A percentile compares a stretch with the other conserved stretches of the same genome.
phyloP scores from a whole-genome alignment of 2,888 invertebrate species.

The Tetrapedia diversipes region DNA sequence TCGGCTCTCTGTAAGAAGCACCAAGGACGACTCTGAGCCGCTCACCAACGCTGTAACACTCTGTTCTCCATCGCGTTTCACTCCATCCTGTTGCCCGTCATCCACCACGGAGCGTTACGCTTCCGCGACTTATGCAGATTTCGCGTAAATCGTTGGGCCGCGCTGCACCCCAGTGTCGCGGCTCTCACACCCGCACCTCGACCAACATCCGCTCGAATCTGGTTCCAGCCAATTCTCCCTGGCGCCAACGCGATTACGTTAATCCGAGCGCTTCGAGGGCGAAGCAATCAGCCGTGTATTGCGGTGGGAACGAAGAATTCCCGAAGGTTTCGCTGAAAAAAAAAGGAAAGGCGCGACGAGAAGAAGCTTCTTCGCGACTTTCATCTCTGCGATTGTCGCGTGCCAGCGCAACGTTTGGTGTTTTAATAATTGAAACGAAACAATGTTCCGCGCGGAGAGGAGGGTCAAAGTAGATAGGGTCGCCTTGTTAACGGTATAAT shows the following conservation, averaged over 20 bases:
- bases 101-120: constrained; percentile 65
- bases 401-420: neutral
- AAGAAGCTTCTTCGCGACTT: neutral
- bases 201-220: constrained; percentile 35
- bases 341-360: neutral
- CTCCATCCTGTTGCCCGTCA: neutral
- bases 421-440: neutral
- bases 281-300: constrained; percentile 21
- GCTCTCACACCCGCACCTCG: constrained; percentile 45
- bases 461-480: neutral
- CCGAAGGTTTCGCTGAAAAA: neutral
- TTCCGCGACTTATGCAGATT: constrained; percentile 74
- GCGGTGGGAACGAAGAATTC: neutral
- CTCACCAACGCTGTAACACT: constrained; percentile 61
- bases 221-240: constrained; percentile 49
- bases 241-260: constrained; percentile 56
- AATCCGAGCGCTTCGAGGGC: constrained; percentile 32
- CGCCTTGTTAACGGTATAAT: constrained; percentile 9
- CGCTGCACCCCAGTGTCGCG: constrained; percentile 56
- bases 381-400: neutral
- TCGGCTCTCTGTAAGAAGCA: constrained; percentile 61
- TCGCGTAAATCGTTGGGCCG: constrained; percentile 71
- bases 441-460: neutral
- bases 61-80: neutral
- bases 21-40: constrained; percentile 68